Conservation (phyloP, 2,113 vertebrate species). For the Prietella phreatophila region DNA sequence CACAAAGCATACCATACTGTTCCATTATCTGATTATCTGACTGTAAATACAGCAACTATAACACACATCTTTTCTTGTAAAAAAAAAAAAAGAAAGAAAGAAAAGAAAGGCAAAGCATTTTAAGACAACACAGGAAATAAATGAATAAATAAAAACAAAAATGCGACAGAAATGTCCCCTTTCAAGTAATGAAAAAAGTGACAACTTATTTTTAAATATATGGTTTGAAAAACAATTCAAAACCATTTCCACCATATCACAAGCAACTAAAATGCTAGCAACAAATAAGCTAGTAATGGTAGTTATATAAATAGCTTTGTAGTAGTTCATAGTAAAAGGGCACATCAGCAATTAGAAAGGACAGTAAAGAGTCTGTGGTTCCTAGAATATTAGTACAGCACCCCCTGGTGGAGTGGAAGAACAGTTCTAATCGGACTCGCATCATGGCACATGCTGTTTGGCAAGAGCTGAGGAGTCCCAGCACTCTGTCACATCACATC, state of each 20-base stretch:
- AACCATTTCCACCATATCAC: slow-evolving; percentile 24
- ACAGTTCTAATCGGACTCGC: slow-evolving; percentile 50
- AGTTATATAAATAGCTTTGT: slow-evolving; percentile 42
- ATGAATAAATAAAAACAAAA: background rate
- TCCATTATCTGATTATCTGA: background rate
- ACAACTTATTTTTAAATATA: slow-evolving; percentile 7
- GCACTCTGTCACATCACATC: slow-evolving; percentile 31
- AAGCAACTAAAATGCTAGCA: slow-evolving; percentile 34
- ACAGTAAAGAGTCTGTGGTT: slow-evolving; percentile 29
- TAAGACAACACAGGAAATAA: slow-evolving; percentile 12
- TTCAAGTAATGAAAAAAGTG: slow-evolving; percentile 10
- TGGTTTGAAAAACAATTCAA: slow-evolving; percentile 16
- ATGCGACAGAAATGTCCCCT: background rate
- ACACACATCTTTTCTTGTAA: background rate
- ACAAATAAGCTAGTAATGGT: slow-evolving; percentile 27
- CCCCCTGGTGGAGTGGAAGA: slow-evolving; percentile 46
- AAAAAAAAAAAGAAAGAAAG: background rate
- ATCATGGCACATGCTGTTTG: slow-evolving; percentile 69
- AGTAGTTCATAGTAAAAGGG: slow-evolving; percentile 46
- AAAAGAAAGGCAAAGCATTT: background rate
- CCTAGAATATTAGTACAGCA: slow-evolving; percentile 50
- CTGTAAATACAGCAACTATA: slow-evolving; percentile 23
- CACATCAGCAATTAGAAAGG: slow-evolving; percentile 40
- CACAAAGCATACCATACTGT: background rate
- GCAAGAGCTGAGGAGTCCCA: slow-evolving; percentile 55